Evolutionary conservation across 2,113 vertebrate species (phyloP).

Genomic region (Parotia lawesii): DNA sequence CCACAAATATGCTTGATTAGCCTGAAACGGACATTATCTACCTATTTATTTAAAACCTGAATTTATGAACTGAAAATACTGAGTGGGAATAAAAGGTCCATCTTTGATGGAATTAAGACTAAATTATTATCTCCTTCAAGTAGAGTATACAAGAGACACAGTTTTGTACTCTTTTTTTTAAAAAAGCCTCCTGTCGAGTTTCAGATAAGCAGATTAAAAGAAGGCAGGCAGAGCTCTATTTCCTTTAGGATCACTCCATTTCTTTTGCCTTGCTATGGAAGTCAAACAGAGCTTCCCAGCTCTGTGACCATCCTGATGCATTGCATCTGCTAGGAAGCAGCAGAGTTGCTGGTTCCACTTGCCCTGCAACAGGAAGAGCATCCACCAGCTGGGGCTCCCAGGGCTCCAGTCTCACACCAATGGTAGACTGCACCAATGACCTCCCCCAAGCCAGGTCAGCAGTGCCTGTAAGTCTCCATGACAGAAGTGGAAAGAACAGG

Average conservation of each 20-base stretch:
- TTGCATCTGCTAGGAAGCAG: background rate
- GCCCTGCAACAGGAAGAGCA: background rate
- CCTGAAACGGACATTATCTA: background rate
- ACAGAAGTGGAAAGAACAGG: background rate
- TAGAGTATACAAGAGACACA: background rate
- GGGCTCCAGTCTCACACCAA: too few relatives aligned
- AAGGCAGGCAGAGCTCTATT: background rate
- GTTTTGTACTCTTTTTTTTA: background rate
- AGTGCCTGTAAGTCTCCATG: background rate
- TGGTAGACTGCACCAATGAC: background rate
- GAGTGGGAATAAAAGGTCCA: background rate
- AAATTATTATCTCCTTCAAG: background rate
- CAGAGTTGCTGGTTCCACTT: background rate
- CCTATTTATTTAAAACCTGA: background rate
- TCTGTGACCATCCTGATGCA: background rate
- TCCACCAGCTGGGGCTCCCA: accelerated
- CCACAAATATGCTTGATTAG: background rate
- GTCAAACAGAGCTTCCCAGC: background rate
- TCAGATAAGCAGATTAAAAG: background rate
- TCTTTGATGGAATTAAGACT: background rate
- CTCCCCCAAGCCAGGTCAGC: background rate
- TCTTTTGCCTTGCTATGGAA: background rate
- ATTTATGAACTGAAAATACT: background rate
- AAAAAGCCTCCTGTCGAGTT: background rate
- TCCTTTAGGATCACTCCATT: background rate